Base-by-base conservation (phyloP, 2,888 invertebrate species). In the Melanotus villosus region DNA sequence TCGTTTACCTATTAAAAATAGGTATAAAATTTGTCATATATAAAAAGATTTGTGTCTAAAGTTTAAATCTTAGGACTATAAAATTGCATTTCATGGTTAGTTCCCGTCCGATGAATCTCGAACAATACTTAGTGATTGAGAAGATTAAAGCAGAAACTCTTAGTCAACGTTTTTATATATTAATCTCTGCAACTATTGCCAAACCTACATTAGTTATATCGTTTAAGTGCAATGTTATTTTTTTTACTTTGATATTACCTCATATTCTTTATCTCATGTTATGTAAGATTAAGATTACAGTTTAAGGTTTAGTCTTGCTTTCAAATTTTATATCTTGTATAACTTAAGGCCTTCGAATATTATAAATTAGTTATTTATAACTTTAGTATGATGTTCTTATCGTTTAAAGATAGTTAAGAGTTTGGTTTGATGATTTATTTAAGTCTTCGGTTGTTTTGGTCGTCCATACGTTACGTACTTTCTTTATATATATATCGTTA, bases 141-240 rank as follows among this genome's bases (percentile, higher is more conserved):
- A 36, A 18, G 56, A 57, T 45, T 63, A 63, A 57, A 59, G 50
- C 36, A 56, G 34, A 69, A 69, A 62, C 56, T 69, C 65, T 65
- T 69, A 73, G 71, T 73, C 68, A 73, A 71, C 69, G 65, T 68
- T 66, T 58, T 57, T 59, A 63, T 62, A 64, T 71, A 64, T 66
- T 63, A n/a, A 65, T 66, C 58, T 76, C 68, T 73, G 74, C 73
- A 75, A 75, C 75, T 80, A 80, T 82, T 83, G 82, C 82, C 82
- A 84, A 84, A 83, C 81, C 82, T 73, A 73, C 45, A 63, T 66
- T 70, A 70, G 70, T 67, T 67, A 66, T 70, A 69, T 62, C 43
- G 50, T 65, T 78, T 81, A 82, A 84, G 83, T 83, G 83, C 83
- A 83, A 83, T 83, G 80, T 81, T 81, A 79, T 78, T 77, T 80